Evolutionary conservation across 2,888 invertebrate genomes (phyloP), one percentile per base, ranked within the genome.

Genomic region (Trisateles emortualis): DNA sequence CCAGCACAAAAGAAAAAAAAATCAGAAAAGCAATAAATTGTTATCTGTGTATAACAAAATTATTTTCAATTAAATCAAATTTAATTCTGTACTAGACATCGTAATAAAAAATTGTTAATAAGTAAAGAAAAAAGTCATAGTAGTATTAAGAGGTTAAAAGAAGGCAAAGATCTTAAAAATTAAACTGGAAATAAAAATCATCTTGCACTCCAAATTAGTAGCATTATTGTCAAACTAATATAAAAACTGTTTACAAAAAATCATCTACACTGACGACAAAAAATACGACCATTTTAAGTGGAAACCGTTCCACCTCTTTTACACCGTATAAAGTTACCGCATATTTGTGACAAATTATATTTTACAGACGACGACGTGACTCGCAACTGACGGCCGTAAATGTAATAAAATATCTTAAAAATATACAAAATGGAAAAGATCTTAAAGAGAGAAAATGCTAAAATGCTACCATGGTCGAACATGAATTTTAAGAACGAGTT

Each of bases 391-490:
- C 73, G 58, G 58, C 49, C 49, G 46, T 56, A 39, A 59, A 62
- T 52, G 74, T 70, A 78, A 79, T 79, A 76, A 76, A 76, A 78
- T 76, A 71, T 65, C 59, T 59, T 64, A 68, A 75, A 72, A 72
- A 64, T 66, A 68, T 68, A 68, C 65, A 66, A 68, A 68, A 71
- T 68, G 61, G 59, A 52, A 59, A 63, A 67, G 57, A 65, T 64
- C 58, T 55, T 45, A 43, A 39, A 54, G 42, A 39, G 41, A 50
- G 35, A 33, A 52, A 45, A 32, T 26, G 45, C 52, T 58, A 60
- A 52, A 56, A 45, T 30, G 60, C 48, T 47, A 58, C 32, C 62
- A 54, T 32, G 43, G 36, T 49, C 55, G 41, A 40, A 54, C 52
- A 50, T 52, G 49, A 59, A 47, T 51, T 43, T 19, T 51, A 38